Base-by-base conservation (phyloP, 2,113 vertebrate genomes). In the Sorex araneus region DNA sequence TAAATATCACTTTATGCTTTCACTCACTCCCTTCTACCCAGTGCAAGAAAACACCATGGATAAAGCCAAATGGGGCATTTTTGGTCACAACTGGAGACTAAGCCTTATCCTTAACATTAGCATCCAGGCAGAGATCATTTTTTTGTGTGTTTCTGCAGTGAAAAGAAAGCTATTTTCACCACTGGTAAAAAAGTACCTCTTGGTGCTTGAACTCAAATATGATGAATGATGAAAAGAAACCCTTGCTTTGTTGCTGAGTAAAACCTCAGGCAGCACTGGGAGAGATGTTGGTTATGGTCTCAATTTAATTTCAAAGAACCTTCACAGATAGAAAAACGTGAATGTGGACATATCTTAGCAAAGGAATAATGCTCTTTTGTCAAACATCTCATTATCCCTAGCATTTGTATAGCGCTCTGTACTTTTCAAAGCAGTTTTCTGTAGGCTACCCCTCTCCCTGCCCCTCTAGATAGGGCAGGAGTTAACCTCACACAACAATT, bases 271-370 rank as follows among this genome's bases (percentile, higher is more conserved):
- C 89, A 50, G 91, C 92, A 10, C 86, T 70, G 67, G 94, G 84
- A 90, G 87, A 75, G 73, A 28, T 91, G 88, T 87, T 95, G 94
- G 91, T 94, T 89, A 87, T 75, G 90, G 90, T 93, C 92, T 95
- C 91, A 92, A 92, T 95, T 96, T 95, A 84, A 94, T 97, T 94
- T 95, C 96, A 96, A 94, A 96, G 93, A 95, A 76, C n/a, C 74
- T 89, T 95, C 91, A 82, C 90, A 95, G 89, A 89, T 40, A 89
- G 85, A 16, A 86, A 86, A 81, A 82, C 1, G 66, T 66, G 92
- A 83, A 16, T 81, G 86, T 74, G 76, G 63, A 75, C 25, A 70
- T n/a, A 73, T 93, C 78, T 94, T 84, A 92, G 92, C 86, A 81
- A 34, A 92, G 64, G 84, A 94, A 93, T 91, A 92, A 95, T 76